These are phyloP conservation scores for Galemys pyrenaicus DNA, from an alignment of 2,113 vertebrate genomes.

Conservation along the genomic window DNA sequence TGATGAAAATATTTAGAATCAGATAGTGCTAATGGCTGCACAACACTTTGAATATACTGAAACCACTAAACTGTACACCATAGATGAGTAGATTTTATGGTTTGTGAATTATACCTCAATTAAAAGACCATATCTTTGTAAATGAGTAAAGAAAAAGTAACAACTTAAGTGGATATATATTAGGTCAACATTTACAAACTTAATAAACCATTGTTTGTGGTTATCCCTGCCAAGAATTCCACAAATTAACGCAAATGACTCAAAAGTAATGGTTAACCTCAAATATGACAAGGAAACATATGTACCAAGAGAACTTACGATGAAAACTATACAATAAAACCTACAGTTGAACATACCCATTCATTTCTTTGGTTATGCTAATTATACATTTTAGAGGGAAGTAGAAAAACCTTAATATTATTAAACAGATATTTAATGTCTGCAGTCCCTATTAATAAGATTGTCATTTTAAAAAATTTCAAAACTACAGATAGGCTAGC, in stretches of 20 bases:
- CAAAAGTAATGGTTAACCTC: constrained; percentile 31
- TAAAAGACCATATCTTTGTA: background rate
- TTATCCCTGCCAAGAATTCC: constrained; percentile 31
- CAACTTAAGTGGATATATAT: background rate
- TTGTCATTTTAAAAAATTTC: background rate
- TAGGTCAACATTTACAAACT: background rate
- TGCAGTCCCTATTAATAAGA: constrained; percentile 22
- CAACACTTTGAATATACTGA: background rate
- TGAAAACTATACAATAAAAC: constrained; percentile 27
- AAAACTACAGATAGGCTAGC: background rate
- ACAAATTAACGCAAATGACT: constrained; percentile 38
- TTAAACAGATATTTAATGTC: constrained; percentile 5
- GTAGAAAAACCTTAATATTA: constrained; percentile 31
- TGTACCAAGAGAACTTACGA: constrained; percentile 10
- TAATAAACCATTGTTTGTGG: constrained; percentile 7
- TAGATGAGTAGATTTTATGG: background rate
- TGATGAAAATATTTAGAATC: constrained; percentile 51
- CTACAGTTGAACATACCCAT: constrained; percentile 7
- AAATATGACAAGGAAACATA: constrained; percentile 42
- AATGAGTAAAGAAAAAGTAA: constrained; percentile 42
- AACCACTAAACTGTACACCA: background rate
- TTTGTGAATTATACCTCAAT: constrained; percentile 21
- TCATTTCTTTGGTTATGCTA: constrained; percentile 28
- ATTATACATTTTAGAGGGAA: constrained; percentile 17
- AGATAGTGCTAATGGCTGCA: background rate